Evolutionary conservation across 1,140 invertebrate species (phyloP).

Genomic region (Drosophila sulfurigaster): DNA sequence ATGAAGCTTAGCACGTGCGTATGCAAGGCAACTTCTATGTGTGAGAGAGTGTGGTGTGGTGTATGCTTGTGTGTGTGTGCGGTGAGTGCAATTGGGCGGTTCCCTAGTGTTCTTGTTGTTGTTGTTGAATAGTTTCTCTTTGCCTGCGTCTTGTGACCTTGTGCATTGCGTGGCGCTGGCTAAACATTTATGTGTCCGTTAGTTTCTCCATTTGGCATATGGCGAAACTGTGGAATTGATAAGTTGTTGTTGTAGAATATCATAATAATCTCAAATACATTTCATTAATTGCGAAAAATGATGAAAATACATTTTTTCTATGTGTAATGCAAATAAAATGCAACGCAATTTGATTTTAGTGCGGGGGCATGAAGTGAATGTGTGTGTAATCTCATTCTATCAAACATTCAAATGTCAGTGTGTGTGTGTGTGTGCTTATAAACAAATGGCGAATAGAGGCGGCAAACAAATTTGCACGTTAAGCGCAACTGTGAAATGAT

Average conservation of each 20-base stretch:
- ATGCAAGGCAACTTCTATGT: not conserved
- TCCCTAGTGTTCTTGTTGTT: not conserved
- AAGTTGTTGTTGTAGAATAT: not conserved
- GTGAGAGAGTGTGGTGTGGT: not conserved
- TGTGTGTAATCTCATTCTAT: conserved; percentile 31
- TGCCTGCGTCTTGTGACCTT: conserved; percentile 53
- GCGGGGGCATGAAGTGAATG: conserved; percentile 2
- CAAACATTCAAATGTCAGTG: conserved; percentile 20
- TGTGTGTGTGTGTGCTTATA: not conserved
- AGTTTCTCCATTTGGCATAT: conserved; percentile 8
- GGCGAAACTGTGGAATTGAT: conserved; percentile 8
- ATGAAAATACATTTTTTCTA: not conserved
- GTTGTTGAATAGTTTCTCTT: conserved; percentile 2
- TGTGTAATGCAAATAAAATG: conserved; percentile 38
- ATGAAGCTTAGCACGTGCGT: not conserved
- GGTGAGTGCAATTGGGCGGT: conserved; percentile 29
- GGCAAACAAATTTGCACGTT: not conserved
- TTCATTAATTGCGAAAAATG: conserved; percentile 16
- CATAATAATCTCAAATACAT: not conserved
- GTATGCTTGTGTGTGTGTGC: not conserved
- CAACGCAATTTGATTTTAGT: conserved; percentile 36
- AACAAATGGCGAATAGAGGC: conserved; percentile 20
- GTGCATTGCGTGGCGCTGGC: conserved; percentile 13
- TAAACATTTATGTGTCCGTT: not conserved
- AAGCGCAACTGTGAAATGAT: conserved; percentile 2